Conservation (phyloP, 2,797 vertebrate species). For the Tragopan temminckii region DNA sequence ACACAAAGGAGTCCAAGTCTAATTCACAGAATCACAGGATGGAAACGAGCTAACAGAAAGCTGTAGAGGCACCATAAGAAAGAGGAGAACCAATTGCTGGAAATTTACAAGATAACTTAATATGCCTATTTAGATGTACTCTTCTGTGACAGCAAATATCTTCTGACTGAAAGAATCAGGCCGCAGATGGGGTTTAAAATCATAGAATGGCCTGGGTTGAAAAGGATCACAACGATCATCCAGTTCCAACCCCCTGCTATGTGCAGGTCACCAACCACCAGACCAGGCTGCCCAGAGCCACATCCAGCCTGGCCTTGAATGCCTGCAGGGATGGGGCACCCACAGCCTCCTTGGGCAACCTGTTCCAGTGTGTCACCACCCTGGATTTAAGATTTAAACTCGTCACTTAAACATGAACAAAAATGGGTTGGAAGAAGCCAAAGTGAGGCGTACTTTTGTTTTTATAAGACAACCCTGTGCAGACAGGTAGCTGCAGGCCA, state of each 20-base stretch:
- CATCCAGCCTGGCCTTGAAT: too few relatives aligned
- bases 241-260: too few relatives aligned
- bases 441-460: accelerated
- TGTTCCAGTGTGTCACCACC: too few relatives aligned
- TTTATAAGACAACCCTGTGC: neutral
- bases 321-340: too few relatives aligned
- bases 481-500: accelerated
- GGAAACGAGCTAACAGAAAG: neutral
- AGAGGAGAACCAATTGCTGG: neutral
- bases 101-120: neutral
- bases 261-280: too few relatives aligned
- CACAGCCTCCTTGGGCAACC: too few relatives aligned
- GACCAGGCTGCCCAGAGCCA: too few relatives aligned
- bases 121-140: neutral
- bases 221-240: too few relatives aligned
- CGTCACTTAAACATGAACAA: neutral
- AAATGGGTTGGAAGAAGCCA: neutral
- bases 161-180: neutral
- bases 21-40: neutral
- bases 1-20: neutral
- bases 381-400: neutral
- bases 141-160: neutral
- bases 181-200: accelerated
- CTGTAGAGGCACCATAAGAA: neutral
- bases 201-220: too few relatives aligned